Base-by-base conservation (phyloP, 2,797 vertebrate species). In the Muscicapa striata region DNA sequence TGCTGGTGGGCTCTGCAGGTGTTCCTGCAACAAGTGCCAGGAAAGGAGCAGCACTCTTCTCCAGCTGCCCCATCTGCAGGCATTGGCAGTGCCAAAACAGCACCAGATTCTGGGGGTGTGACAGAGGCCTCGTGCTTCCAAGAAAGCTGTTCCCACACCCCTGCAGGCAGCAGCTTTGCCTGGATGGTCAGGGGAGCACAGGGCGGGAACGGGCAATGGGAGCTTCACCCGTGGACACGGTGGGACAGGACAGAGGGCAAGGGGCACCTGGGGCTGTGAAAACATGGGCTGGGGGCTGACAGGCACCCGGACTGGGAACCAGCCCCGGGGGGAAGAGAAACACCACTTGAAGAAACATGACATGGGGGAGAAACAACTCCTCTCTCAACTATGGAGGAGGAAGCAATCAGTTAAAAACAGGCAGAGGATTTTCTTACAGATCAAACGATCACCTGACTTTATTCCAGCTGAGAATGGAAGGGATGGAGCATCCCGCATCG, bases 111-210 rank as follows among this genome's bases (percentile, higher is more conserved):
- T 9, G 26, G 29, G 1, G 0, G 27, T 4, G 3, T n/a, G 24
- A 36, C 0, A 67, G 40, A 51, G 27, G 30, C n/a, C 24, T 61
- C 0, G 0, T 9, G 59, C 41, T 51, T 30, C 26, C 1, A 11
- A 43, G 38, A 48, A 45, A n/a, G 61, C 49, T 14, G 26, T 4
- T 64, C 61, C 26, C 2, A 8, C 54, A 19, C 5, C 9, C 20
- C 30, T 5, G 48, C 48, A 3, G 0, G 6, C 5, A 3, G 55
- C 0, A 0, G 27, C 49, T 75, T n/a, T 2, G 2, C 49, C 61
- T 21, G 0, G 0, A 20, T 0, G 0, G 30, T 38, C 19, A 20
- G 24, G 11, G 63, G 10, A 79, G 45, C 19, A 75, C 6, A 40
- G 45, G 51, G 30, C 8, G 11, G 41, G 51, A 63, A 41, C 0